Base-by-base conservation (phyloP, 2,113 vertebrate genomes). In the Pterocles burchelli region DNA sequence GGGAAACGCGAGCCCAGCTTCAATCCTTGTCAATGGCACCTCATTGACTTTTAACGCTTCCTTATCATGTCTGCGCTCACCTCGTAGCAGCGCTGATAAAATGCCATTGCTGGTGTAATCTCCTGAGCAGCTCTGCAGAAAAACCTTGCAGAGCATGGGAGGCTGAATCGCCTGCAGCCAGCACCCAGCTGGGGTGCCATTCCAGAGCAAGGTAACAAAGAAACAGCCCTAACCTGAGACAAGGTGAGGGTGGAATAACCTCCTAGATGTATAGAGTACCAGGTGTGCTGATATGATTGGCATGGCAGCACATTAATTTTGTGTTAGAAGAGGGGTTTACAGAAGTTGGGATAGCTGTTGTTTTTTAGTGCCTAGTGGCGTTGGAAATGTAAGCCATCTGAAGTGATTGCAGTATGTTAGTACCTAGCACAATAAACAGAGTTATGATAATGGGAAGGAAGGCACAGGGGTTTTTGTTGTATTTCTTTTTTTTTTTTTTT, bases 11-110 rank as follows among this genome's bases (percentile, higher is more conserved):
- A 97, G 94, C 81, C 68, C 31, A 26, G 89, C 93, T 92, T 41
- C 97, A 10, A 4, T 54, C 93, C 95, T 75, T 93, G 94, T 97
- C 97, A 97, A 46, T 41, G 93, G 93, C 97, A 97, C 97, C 95
- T 97, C 85, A 67, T 96, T 97, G 97, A 98, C 96, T 98, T 96
- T 96, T 98, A 97, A 88, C 96, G 70, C 97, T 65, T 97, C 78
- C 74, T 97, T 97, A 95, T 97, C 97, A 17, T 76, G 80, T 96
- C 97, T 49, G 92, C 85, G 13, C 93, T 95, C 84, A 89, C 96
- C 96, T 96, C 96, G 7, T 48, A 33, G 59, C 49, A 18, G 88
- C 24, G 33, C 88, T 66, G 98, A 98, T 98, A 97, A 98, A 98
- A 98, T 97, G 94, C 97, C 97, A 57, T 82, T 55, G 63, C 95